Base-by-base conservation (phyloP, 2,888 invertebrate species). In the Corythucha ciliata region DNA sequence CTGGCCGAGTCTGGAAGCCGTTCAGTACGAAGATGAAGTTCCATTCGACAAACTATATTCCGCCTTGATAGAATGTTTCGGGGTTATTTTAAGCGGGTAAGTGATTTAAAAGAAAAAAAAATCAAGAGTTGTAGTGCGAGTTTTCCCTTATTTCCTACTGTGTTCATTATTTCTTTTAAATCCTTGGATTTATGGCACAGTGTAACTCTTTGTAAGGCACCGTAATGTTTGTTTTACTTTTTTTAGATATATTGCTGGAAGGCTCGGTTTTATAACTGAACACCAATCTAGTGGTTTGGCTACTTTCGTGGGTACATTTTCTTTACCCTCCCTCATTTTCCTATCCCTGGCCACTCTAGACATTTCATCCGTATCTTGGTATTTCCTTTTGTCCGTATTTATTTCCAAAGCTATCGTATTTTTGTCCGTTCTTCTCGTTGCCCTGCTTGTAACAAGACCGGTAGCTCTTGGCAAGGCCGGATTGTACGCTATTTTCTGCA, bases 231-330 rank as follows among this genome's bases (percentile, higher is more conserved):
- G 8, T 34, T 37, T 41, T n/a, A n/a, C n/a, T 55, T 36, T 27
- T 52, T 55, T 34, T 46, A 57, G 44, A 68, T 92, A 90, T 64
- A 68, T 86, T 36, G 89, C 91, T 54, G 91, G 91, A 6, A 78
- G 88, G 55, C 74, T 86, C 54, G 84, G 85, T 68, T 71, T 88
- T 37, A 86, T 92, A 21, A 79, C 86, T 49, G 80, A 81, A 66
- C 75, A 80, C 26, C 91, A 91, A 72, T 80, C 88, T 3, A 88
- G 85, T 72, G 94, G 94, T 16, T 77, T 96, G 59, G 87, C 84
- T 52, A 86, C 86, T 48, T 94, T 92, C 72, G 89, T 94, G 3
- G 90, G 91, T 12, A 90, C 87, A 32, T 94, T 96, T 72, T 86
- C 92, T 14, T 69, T 96, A 55, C 96, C 96, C 32, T 83, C 91